phyloP scores from a whole-genome alignment of 2,797 vertebrate species.

The Xiphorhynchus erythropygius region DNA sequence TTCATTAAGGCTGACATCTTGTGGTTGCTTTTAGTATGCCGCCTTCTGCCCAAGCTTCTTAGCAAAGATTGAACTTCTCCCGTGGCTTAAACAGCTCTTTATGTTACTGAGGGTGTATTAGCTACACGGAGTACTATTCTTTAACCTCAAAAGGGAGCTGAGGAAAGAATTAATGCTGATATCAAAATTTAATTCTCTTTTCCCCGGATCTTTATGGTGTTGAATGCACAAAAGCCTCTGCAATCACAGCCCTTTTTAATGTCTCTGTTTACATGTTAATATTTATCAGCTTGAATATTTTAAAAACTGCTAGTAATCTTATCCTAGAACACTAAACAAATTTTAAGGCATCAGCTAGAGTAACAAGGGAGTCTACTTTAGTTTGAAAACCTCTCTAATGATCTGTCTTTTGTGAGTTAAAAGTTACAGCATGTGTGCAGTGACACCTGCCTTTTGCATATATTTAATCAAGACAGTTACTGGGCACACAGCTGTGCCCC shows the following conservation, averaged over 20 bases:
- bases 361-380: background rate
- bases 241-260: background rate
- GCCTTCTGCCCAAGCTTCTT: background rate
- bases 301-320: background rate
- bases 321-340: background rate
- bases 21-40: constrained; percentile 54
- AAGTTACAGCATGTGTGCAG: background rate
- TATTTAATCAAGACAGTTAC: background rate
- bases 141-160: background rate
- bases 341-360: background rate
- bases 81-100: background rate
- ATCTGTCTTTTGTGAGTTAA: background rate
- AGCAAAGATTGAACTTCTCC: background rate
- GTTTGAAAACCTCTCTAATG: background rate
- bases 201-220: background rate
- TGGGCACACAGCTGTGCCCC: background rate
- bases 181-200: background rate
- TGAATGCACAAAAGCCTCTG: background rate
- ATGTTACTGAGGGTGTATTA: background rate
- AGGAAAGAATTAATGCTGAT: background rate
- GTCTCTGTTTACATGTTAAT: background rate
- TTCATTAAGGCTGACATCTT: constrained; percentile 76
- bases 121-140: background rate
- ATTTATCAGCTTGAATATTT: background rate
- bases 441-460: background rate